Conservation (phyloP, 2,113 vertebrate species). For the Sander vitreus region DNA sequence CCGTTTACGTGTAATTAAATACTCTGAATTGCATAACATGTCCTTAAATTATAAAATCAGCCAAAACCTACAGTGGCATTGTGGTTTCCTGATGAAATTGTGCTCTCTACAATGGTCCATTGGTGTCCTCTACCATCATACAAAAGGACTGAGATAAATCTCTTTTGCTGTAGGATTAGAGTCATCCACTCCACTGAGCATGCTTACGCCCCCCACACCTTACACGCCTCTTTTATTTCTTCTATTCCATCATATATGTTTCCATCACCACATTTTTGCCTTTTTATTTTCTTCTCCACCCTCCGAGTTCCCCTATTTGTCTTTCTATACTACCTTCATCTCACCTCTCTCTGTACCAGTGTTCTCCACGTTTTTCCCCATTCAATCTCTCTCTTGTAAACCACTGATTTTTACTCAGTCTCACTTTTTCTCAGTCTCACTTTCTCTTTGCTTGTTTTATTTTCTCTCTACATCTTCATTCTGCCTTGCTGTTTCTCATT, state of each 20-base stretch:
- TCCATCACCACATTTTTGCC: slow-evolving; percentile 19
- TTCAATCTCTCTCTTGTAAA: not conserved
- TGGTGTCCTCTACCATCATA: slow-evolving; percentile 58
- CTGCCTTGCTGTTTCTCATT: not conserved
- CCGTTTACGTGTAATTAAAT: not conserved
- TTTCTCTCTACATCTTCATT: slow-evolving; percentile 9
- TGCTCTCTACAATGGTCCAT: slow-evolving; percentile 33
- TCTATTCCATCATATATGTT: not conserved
- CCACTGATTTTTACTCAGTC: not conserved
- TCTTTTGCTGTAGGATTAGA: slow-evolving; percentile 47
- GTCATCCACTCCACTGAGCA: slow-evolving; percentile 43
- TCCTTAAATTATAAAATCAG: not conserved
- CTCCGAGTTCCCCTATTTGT: not conserved
- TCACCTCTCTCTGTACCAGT: not conserved
- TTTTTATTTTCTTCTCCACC: slow-evolving; percentile 1
- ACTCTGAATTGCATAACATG: not conserved
- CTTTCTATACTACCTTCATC: not conserved
- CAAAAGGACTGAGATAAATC: slow-evolving; percentile 64
- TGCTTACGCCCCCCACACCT: slow-evolving; percentile 11
- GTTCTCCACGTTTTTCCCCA: not conserved
- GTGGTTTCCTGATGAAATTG: slow-evolving; percentile 2
- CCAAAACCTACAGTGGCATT: not conserved
- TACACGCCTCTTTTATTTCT: not conserved
- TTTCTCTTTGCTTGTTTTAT: not conserved
- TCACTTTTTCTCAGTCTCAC: not conserved